These are phyloP conservation scores for Chloebia gouldiae DNA, from an alignment of 2,113 vertebrate species.

Conservation along the genomic window DNA sequence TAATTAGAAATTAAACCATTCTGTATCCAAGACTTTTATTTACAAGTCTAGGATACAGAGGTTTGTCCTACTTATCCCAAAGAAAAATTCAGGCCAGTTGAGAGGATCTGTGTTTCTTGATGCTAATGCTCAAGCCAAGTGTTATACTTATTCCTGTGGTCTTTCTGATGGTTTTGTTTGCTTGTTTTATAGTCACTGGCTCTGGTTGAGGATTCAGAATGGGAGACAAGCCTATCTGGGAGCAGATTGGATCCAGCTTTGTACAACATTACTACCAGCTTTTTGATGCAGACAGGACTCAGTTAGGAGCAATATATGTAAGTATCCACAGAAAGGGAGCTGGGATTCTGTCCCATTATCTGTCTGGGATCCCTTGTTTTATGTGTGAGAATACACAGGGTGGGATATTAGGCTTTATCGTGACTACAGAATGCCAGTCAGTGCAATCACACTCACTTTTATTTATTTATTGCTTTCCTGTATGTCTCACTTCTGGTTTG, in stretches of 20 bases:
- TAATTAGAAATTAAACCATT: background rate
- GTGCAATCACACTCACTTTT: background rate
- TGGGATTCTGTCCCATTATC: rapidly evolving
- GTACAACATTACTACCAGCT: conserved; percentile 96
- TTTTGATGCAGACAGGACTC: conserved; percentile 94
- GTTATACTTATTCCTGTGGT: background rate
- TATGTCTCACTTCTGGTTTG: background rate
- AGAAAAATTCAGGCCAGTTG: background rate
- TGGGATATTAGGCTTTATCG: background rate
- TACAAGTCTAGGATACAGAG: background rate
- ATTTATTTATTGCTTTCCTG: background rate
- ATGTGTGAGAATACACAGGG: background rate
- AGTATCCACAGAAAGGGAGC: conserved; percentile 69
- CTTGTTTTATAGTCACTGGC: conserved; percentile 75
- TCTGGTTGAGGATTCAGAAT: conserved; percentile 88
- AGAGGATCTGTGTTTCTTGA: background rate
- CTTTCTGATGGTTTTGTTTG: background rate
- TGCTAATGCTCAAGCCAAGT: background rate
- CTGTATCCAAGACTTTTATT: background rate
- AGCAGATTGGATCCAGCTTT: conserved; percentile 98
- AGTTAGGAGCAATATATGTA: conserved; percentile 95
- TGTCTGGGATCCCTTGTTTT: background rate
- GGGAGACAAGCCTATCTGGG: conserved; percentile 97
- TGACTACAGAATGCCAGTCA: background rate
- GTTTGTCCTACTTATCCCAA: background rate